These are phyloP conservation scores for Drosophila varians DNA, from an alignment of 1,140 invertebrate species.

Conservation along the genomic window DNA sequence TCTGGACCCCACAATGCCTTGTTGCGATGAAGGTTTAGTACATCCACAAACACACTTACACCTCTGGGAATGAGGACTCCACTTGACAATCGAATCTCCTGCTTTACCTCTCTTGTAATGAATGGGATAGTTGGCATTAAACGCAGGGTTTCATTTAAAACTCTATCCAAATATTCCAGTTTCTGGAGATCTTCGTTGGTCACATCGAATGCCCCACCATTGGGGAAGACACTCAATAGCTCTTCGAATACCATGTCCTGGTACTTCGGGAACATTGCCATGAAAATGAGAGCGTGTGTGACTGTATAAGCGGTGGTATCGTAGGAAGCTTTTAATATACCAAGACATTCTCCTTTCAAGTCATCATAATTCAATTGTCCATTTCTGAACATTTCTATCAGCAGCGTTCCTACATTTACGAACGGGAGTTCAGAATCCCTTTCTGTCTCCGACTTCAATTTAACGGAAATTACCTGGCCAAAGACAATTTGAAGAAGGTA, in stretches of 20 bases:
- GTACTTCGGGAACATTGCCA: slow-evolving; percentile 69
- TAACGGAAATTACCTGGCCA: too few relatives aligned
- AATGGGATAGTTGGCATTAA: slow-evolving; percentile 64
- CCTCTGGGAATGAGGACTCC: slow-evolving; percentile 53
- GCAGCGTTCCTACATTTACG: slow-evolving; percentile 22
- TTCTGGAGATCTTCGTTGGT: slow-evolving; percentile 85
- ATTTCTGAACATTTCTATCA: slow-evolving; percentile 27
- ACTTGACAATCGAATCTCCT: slow-evolving; percentile 45
- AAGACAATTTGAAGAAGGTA: too few relatives aligned
- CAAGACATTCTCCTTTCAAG: slow-evolving; percentile 44
- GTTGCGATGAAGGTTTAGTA: slow-evolving; percentile 59
- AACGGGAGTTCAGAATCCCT: background rate
- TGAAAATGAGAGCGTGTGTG: slow-evolving; percentile 29
- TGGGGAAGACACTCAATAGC: slow-evolving; percentile 85
- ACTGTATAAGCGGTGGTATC: slow-evolving; percentile 61
- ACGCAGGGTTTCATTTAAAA: slow-evolving; percentile 87
- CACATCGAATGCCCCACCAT: slow-evolving; percentile 75
- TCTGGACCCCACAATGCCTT: slow-evolving; percentile 60
- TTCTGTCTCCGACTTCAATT: too few relatives aligned
- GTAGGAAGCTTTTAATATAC: slow-evolving; percentile 54
- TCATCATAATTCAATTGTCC: slow-evolving; percentile 33
- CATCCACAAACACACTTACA: slow-evolving; percentile 29
- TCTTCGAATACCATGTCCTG: slow-evolving; percentile 87
- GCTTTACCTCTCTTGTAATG: slow-evolving; percentile 14
- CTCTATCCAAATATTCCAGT: slow-evolving; percentile 87